These are phyloP conservation scores for Eucriotettix oculatus DNA, from an alignment of 2,888 invertebrate species.

Conservation along the genomic window DNA sequence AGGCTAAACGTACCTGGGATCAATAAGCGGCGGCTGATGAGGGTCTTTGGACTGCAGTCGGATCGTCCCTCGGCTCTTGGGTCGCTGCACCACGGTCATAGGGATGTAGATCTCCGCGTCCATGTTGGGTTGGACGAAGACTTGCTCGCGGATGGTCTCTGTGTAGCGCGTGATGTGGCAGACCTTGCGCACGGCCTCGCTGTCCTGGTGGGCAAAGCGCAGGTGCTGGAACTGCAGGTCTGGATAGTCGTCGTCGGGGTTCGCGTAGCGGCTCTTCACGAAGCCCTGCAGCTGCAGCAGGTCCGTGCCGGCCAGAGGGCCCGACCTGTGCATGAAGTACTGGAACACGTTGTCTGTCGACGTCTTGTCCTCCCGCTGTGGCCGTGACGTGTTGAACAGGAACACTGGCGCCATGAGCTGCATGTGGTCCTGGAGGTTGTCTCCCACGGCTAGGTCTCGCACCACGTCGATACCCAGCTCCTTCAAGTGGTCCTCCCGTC, in stretches of 20 bases:
- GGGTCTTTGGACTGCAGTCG: conserved; percentile 65
- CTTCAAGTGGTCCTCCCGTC: conserved; percentile 40
- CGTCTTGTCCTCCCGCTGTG: conserved; percentile 45
- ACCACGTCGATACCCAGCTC: conserved; percentile 3
- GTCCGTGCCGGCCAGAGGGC: conserved; percentile 26
- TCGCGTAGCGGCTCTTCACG: conserved; percentile 69
- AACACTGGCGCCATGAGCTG: conserved; percentile 74
- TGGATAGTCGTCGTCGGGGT: conserved; percentile 55
- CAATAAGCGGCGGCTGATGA: conserved; percentile 69
- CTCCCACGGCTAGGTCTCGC: conserved; percentile 3
- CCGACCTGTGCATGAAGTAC: conserved; percentile 58
- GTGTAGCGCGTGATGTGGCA: conserved; percentile 18
- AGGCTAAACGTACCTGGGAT: conserved; percentile 61
- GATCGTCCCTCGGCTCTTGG: conserved; percentile 62
- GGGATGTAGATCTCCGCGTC: conserved; percentile 69
- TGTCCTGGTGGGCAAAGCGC: conserved; percentile 17
- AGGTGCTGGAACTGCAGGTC: conserved; percentile 74
- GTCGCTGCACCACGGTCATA: conserved; percentile 61
- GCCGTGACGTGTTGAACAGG: conserved; percentile 52
- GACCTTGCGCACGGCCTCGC: conserved; percentile 11
- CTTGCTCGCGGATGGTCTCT: conserved; percentile 12
- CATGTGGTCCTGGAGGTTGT: conserved; percentile 72
- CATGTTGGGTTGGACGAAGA: conserved; percentile 35
- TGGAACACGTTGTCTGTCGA: conserved; percentile 62
- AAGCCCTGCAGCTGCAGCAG: conserved; percentile 39